Evolutionary conservation across 2,113 vertebrate species (phyloP).

Genomic region (Colinus virginianus): DNA sequence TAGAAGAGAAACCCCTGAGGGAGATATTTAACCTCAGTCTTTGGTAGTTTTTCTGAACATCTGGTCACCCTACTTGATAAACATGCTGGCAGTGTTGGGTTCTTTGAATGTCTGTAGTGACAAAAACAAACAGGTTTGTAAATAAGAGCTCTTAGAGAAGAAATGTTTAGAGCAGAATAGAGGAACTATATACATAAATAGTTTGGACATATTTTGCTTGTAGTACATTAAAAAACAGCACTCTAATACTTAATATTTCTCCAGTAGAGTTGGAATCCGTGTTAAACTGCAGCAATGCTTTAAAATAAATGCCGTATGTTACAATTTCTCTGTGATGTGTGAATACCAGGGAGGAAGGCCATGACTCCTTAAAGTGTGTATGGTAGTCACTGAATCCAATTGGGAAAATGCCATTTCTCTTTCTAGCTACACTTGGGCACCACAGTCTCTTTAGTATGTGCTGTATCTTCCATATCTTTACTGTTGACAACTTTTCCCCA

Average conservation of each 20-base stretch:
- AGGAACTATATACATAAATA: not conserved
- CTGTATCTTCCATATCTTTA: accelerated
- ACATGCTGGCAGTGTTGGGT: not conserved
- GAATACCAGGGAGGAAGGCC: not conserved
- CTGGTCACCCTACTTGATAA: slow-evolving; percentile 11
- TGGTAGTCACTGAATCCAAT: not conserved
- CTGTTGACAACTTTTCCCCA: not conserved
- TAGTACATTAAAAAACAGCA: not conserved
- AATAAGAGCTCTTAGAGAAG: not conserved
- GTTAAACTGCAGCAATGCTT: not conserved
- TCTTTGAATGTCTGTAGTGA: not conserved
- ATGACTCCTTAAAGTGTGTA: not conserved
- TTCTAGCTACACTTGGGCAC: not conserved
- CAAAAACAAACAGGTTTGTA: not conserved
- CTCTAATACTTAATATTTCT: not conserved
- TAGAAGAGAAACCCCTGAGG: not conserved
- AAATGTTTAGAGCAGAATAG: not conserved
- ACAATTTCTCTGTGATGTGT: not conserved
- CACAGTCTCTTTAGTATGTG: not conserved
- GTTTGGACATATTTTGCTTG: not conserved
- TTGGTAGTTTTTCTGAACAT: slow-evolving; percentile 11
- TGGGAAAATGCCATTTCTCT: slow-evolving; percentile 2
- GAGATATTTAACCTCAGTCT: slow-evolving; percentile 15
- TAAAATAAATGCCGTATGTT: slow-evolving; percentile 9
- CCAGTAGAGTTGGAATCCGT: not conserved